Evolutionary conservation across 2,797 vertebrate species (phyloP).

Genomic region (Ciconia nigra): DNA sequence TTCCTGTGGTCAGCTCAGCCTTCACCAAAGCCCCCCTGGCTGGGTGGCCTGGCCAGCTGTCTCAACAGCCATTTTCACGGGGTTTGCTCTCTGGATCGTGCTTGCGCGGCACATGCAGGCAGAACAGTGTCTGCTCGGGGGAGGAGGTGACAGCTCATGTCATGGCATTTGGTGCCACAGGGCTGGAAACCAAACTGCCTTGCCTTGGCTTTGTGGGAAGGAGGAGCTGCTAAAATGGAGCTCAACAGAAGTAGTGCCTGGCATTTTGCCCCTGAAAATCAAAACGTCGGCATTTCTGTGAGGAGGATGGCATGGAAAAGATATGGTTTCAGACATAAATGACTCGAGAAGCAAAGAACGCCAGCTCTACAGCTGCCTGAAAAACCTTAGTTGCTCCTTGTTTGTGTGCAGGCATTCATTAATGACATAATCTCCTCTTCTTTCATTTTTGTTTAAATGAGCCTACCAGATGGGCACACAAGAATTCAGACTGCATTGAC

Average conservation of each 20-base stretch:
- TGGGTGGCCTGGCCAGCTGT: neutral
- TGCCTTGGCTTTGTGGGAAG: neutral
- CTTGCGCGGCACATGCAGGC: neutral
- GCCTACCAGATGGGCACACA: neutral
- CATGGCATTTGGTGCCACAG: neutral
- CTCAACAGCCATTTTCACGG: neutral
- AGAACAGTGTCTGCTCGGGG: rapidly evolving
- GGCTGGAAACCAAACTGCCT: neutral
- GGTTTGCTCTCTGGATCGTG: neutral
- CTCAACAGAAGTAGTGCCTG: neutral
- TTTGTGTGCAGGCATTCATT: neutral
- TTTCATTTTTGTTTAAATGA: conserved; percentile 13
- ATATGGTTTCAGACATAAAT: neutral
- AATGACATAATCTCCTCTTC: neutral
- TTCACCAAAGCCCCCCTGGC: neutral
- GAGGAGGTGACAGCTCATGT: neutral
- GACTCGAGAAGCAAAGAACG: neutral
- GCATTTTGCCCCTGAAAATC: neutral
- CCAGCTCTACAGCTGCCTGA: neutral
- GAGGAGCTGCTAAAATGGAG: neutral
- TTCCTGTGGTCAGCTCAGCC: rapidly evolving
- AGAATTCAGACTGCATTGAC: neutral
- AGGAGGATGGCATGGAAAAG: neutral
- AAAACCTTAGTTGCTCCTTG: neutral
- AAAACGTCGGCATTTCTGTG: neutral